A percentile compares a stretch with the other conserved stretches of the same genome.
Evolutionary conservation across 2,113 vertebrate genomes (phyloP).

Genomic region (Eublepharis macularius): DNA sequence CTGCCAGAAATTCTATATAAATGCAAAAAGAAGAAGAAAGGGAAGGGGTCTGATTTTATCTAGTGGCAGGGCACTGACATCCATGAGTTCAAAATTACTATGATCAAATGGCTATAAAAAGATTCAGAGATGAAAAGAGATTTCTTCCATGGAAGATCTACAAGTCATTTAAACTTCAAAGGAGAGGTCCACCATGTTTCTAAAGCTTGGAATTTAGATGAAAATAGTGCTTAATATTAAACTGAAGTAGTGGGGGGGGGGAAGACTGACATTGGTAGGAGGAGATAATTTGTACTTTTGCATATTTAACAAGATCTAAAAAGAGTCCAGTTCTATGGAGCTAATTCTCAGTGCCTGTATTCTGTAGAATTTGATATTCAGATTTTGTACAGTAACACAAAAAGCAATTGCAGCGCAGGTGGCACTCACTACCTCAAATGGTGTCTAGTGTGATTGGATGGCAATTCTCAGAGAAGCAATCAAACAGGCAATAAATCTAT

Average conservation of each 20-base stretch:
- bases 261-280: not conserved
- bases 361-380: not conserved
- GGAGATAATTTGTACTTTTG: constrained; percentile 4
- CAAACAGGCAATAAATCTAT: not conserved
- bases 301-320: not conserved
- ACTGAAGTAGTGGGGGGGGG: not conserved
- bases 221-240: constrained; percentile 15
- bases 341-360: not conserved
- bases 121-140: constrained; percentile 42
- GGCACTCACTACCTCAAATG: not conserved
- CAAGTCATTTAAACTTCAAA: constrained; percentile 41
- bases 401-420: not conserved
- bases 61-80: constrained; percentile 51
- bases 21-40: constrained; percentile 28
- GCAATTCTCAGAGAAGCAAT: not conserved
- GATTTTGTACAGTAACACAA: not conserved
- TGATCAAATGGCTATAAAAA: constrained; percentile 60
- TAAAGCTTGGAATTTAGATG: constrained; percentile 45
- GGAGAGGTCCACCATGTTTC: constrained; percentile 25
- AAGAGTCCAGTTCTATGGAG: not conserved
- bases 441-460: not conserved
- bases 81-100: constrained; percentile 59
- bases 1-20: constrained; percentile 54
- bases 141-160: constrained; percentile 43
- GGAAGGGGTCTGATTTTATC: constrained; percentile 55